Percentiles rank a stretch among this genome's conserved stretches.
Conservation (phyloP, 2,888 invertebrate genomes). For the Andrena marginata region DNA sequence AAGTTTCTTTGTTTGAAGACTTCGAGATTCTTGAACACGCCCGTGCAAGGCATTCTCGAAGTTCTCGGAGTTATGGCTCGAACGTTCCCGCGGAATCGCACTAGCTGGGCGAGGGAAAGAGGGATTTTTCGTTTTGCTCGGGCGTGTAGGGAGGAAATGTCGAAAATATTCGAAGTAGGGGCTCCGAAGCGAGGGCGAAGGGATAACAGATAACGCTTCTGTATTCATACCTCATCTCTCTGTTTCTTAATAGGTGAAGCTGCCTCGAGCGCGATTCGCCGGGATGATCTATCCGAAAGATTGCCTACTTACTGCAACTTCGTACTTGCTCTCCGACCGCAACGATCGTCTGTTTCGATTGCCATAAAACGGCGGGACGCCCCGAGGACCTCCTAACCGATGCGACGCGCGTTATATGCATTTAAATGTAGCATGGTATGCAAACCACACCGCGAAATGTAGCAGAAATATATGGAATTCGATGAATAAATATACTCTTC, state of each 20-base stretch:
- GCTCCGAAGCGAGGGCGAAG: not conserved
- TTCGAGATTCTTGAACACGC: conserved; percentile 31
- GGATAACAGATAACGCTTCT: not conserved
- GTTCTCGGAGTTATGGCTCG: conserved; percentile 35
- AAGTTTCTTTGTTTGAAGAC: conserved; percentile 22
- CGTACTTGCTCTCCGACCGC: too few relatives aligned
- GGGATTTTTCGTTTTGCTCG: conserved; percentile 20
- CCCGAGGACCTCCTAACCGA: not conserved
- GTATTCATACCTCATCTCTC: too few relatives aligned
- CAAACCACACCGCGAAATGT: not conserved
- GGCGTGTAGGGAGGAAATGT: not conserved
- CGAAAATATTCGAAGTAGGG: not conserved
- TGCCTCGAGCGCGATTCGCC: too few relatives aligned
- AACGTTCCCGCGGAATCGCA: conserved; percentile 15
- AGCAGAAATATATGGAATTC: not conserved
- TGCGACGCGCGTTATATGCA: conserved; percentile 10
- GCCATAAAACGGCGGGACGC: not conserved
- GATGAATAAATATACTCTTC: conserved; percentile 23
- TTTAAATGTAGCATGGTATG: conserved; percentile 11
- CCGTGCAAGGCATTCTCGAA: conserved; percentile 14
- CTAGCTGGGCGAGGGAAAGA: not conserved
- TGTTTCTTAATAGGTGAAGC: too few relatives aligned
- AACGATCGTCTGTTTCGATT: not conserved
- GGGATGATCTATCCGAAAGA: too few relatives aligned
- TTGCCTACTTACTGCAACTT: too few relatives aligned